phyloP scores from a whole-genome alignment of 2,888 invertebrate genomes.

The Apamea monoglypha region DNA sequence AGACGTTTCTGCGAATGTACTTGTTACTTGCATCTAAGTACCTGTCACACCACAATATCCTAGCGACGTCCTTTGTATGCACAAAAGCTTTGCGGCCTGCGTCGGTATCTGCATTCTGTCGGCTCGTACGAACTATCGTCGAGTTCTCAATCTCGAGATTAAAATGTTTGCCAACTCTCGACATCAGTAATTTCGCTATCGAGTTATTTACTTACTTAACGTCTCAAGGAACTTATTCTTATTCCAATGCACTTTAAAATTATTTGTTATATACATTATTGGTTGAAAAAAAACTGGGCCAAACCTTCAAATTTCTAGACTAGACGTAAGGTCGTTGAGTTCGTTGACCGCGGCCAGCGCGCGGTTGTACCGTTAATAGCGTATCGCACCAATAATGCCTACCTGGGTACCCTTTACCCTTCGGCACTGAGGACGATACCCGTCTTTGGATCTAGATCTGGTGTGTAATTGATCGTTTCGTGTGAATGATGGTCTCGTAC shows the following conservation, averaged over 20 bases:
- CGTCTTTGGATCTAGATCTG: conserved; percentile 42
- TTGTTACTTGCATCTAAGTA: conserved; percentile 43
- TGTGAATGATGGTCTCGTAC: background rate
- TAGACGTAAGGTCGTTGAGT: conserved; percentile 81
- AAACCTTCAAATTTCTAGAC: conserved; percentile 86
- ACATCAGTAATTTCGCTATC: conserved; percentile 48
- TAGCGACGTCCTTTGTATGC: conserved; percentile 74
- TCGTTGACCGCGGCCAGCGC: conserved; percentile 85
- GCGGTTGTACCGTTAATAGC: conserved; percentile 83
- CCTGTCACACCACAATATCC: conserved; percentile 57
- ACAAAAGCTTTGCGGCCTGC: conserved; percentile 71
- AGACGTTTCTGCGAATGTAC: conserved; percentile 46
- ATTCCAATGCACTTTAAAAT: conserved; percentile 9
- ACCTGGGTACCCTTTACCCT: conserved; percentile 76
- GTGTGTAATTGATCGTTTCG: conserved; percentile 23
- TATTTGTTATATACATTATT: conserved; percentile 20
- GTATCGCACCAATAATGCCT: conserved; percentile 74
- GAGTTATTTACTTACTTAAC: conserved; percentile 37
- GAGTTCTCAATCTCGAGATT: conserved; percentile 62
- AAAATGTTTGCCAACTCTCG: conserved; percentile 60
- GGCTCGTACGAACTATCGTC: conserved; percentile 54
- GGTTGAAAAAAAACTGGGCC: conserved; percentile 78
- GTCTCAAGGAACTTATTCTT: conserved; percentile 23
- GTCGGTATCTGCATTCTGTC: conserved; percentile 70
- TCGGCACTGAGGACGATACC: conserved; percentile 55